Percentiles rank a stretch among this genome's conserved stretches.
These are phyloP conservation scores for Notodonta dromedarius DNA, from an alignment of 2,888 invertebrate species.

Conservation along the genomic window DNA sequence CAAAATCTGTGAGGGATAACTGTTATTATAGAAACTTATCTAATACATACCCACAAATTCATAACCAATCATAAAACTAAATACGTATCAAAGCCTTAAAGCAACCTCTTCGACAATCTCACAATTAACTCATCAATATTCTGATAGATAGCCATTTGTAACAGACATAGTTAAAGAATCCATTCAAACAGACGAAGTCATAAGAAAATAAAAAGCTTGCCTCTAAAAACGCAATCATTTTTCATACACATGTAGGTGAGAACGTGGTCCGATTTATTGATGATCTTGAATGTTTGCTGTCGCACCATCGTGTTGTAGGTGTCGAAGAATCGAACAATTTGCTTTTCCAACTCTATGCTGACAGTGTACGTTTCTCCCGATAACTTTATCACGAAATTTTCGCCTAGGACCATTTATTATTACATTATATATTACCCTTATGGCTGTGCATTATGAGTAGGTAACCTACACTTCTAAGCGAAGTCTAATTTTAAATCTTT, in stretches of 20 bases:
- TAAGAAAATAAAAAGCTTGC: slow-evolving; percentile 44
- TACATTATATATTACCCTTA: too few species aligned
- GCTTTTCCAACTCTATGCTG: slow-evolving; percentile 76
- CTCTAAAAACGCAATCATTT: slow-evolving; percentile 69
- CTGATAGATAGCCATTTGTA: too few species aligned
- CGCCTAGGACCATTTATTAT: slow-evolving; percentile 57
- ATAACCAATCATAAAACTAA: too few species aligned
- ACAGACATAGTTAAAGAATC: too few species aligned
- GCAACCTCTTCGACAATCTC: too few species aligned
- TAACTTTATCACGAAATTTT: slow-evolving; percentile 73
- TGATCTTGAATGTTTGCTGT: slow-evolving; percentile 76
- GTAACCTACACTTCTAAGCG: too few species aligned
- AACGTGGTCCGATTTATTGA: slow-evolving; percentile 81
- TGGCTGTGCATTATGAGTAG: too few species aligned
- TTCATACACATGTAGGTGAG: slow-evolving; percentile 85
- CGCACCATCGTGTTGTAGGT: slow-evolving; percentile 84
- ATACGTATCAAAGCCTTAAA: too few species aligned
- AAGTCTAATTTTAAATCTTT: too few species aligned
- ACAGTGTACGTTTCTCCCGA: slow-evolving; percentile 74
- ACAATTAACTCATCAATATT: too few species aligned
- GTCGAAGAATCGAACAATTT: slow-evolving; percentile 79
- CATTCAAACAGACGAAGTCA: too few species aligned
- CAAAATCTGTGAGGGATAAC: slow-evolving; percentile 58
- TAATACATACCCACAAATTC: too few species aligned
- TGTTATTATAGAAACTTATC: slow-evolving; percentile 2